These are phyloP conservation scores for Hyppa rectilinea DNA, from an alignment of 2,888 invertebrate species.

Conservation along the genomic window DNA sequence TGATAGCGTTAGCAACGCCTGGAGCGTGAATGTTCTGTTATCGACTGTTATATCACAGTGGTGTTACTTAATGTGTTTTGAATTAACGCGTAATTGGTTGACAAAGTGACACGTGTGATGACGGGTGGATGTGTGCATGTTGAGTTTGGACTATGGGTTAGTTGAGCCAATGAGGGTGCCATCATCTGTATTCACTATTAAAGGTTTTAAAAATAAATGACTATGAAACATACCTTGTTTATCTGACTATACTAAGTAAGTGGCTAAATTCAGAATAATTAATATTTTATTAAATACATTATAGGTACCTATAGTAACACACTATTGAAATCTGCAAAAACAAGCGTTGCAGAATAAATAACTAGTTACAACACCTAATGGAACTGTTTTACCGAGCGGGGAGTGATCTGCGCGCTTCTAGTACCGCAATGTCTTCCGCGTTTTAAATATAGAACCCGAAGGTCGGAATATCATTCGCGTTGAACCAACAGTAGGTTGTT, in stretches of 20 bases:
- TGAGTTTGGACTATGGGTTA: slow-evolving; percentile 19
- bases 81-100: slow-evolving; percentile 81
- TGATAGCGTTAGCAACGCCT: slow-evolving; percentile 68
- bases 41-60: slow-evolving; percentile 71
- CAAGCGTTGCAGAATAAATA: slow-evolving; percentile 37
- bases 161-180: slow-evolving; percentile 10
- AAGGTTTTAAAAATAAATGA: not conserved
- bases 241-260: slow-evolving; percentile 2
- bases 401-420: slow-evolving; percentile 82
- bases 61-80: slow-evolving; percentile 77
- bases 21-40: slow-evolving; percentile 66
- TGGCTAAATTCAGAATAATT: not conserved
- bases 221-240: not conserved
- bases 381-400: slow-evolving; percentile 83
- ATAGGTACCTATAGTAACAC: slow-evolving; percentile 2
- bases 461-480: slow-evolving; percentile 85
- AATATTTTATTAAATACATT: not conserved
- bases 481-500: slow-evolving; percentile 74
- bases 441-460: slow-evolving; percentile 89
- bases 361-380: slow-evolving; percentile 73
- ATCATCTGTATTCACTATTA: slow-evolving; percentile 10
- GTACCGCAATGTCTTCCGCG: slow-evolving; percentile 87
- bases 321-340: slow-evolving; percentile 20
- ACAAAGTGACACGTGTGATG: slow-evolving; percentile 71
- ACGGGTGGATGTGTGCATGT: slow-evolving; percentile 53